phyloP scores from a whole-genome alignment of 2,797 vertebrate species.

The Chelidonichthys spinosus region DNA sequence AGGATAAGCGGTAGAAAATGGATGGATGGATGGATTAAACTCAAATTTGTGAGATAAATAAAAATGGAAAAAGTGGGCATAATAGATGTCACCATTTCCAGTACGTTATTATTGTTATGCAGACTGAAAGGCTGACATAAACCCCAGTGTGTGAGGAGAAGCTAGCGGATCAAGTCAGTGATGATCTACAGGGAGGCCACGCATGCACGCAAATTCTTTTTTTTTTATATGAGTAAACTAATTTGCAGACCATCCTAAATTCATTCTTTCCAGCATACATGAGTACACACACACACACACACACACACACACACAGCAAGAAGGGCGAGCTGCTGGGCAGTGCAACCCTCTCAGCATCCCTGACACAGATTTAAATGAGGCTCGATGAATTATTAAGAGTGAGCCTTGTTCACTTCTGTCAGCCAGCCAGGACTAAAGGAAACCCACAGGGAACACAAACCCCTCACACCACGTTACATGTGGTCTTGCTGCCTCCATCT shows the following conservation, averaged over 20 bases:
- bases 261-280: background rate
- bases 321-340: background rate
- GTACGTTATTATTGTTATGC: background rate
- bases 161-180: background rate
- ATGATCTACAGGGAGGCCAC: background rate
- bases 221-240: background rate
- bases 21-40: no score
- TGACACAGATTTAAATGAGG: slow-evolving; percentile 35
- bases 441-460: slow-evolving; percentile 25
- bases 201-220: no score
- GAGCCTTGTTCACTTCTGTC: slow-evolving; percentile 37
- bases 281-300: background rate
- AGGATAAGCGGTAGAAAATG: no score
- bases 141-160: background rate
- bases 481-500: background rate
- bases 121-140: background rate
- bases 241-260: background rate
- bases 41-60: no score
- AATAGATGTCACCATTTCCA: background rate
- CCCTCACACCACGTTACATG: slow-evolving; percentile 27
- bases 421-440: slow-evolving; percentile 15
- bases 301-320: background rate
- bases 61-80: background rate
- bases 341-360: slow-evolving; percentile 19
- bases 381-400: slow-evolving; percentile 32